These are phyloP conservation scores for Fringilla coelebs DNA, from an alignment of 2,797 vertebrate species.

Conservation along the genomic window DNA sequence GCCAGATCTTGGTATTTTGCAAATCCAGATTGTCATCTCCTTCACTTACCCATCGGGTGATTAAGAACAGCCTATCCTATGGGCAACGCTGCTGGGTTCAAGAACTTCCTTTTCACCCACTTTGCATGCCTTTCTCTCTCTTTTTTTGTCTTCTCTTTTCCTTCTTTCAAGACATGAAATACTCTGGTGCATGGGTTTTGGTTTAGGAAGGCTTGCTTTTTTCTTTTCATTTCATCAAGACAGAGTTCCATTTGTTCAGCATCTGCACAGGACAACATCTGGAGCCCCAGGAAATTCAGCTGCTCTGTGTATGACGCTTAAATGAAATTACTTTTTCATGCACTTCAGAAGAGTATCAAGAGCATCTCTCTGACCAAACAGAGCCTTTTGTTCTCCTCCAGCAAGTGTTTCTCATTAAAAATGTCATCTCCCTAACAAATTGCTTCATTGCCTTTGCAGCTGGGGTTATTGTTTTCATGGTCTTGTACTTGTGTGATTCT, in stretches of 20 bases:
- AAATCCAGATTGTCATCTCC: neutral
- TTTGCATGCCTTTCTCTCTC: conserved; percentile 14
- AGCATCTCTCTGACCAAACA: conserved; percentile 76
- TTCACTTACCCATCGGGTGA: neutral
- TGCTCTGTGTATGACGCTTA: conserved; percentile 79
- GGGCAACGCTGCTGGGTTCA: neutral
- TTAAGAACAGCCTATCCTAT: neutral
- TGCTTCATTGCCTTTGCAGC: conserved; percentile 80
- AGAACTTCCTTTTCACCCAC: neutral
- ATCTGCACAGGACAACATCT: conserved; percentile 88
- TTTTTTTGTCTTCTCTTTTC: neutral
- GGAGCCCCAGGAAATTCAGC: conserved; percentile 84
- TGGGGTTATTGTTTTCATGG: conserved; percentile 76
- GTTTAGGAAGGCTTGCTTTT: conserved; percentile 23
- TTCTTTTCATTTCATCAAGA: conserved; percentile 70
- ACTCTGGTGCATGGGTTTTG: conserved; percentile 24
- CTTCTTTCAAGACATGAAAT: conserved; percentile 33
- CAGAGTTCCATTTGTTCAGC: conserved; percentile 82
- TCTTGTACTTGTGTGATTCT: conserved; percentile 68
- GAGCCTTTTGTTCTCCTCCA: conserved; percentile 77
- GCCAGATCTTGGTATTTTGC: conserved; percentile 42
- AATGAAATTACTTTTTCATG: conserved; percentile 79
- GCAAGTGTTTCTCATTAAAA: conserved; percentile 92
- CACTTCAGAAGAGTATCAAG: conserved; percentile 77
- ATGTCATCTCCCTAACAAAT: conserved; percentile 90